Percentiles rank a stretch among this genome's conserved stretches.
These are phyloP conservation scores for Charina bottae DNA, from an alignment of 2,113 vertebrate species.

Conservation along the genomic window DNA sequence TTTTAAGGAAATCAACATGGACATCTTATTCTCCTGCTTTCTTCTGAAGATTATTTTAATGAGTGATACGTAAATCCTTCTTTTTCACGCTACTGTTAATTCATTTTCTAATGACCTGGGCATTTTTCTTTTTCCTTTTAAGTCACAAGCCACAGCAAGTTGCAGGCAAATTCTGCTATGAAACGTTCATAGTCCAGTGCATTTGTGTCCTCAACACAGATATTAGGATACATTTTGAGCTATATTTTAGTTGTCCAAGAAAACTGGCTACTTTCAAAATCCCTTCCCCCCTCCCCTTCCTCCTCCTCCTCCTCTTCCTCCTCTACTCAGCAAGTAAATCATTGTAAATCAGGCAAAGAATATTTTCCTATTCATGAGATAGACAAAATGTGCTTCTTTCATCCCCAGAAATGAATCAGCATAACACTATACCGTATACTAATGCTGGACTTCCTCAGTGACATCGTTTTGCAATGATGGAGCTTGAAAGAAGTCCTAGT, in stretches of 20 bases:
- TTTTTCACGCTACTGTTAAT: neutral
- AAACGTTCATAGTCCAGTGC: neutral
- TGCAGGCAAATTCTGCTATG: neutral
- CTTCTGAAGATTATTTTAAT: no score
- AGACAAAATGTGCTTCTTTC: neutral
- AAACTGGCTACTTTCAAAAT: neutral
- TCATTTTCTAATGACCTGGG: neutral
- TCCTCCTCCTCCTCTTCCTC: neutral
- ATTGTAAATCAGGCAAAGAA: neutral
- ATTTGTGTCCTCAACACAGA: neutral
- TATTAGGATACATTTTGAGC: neutral
- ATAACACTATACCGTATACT: neutral
- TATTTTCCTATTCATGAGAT: neutral
- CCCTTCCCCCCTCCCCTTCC: neutral
- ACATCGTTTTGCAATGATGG: neutral
- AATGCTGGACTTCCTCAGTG: neutral
- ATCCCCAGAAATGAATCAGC: neutral
- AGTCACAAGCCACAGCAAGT: neutral
- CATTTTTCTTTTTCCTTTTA: neutral
- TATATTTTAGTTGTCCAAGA: neutral
- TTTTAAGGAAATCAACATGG: no score
- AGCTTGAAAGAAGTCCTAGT: neutral
- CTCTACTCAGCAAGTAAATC: neutral
- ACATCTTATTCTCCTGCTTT: no score
- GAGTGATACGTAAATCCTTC: no score